phyloP scores from a whole-genome alignment of 1,140 invertebrate species.

The Meloidogyne floridensis region DNA sequence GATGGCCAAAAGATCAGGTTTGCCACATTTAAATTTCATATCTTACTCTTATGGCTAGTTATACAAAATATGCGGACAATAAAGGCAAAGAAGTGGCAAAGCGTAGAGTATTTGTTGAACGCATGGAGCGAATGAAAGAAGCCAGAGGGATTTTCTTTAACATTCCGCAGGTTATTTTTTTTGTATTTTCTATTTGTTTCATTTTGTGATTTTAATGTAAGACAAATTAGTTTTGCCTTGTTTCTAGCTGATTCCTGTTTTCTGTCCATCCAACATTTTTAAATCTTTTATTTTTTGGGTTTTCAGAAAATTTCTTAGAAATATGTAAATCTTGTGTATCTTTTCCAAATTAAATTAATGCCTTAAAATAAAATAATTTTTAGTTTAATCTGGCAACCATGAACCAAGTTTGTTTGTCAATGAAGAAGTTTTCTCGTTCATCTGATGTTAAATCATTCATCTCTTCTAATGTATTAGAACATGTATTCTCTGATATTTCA shows the following conservation, averaged over 20 bases:
- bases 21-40: background rate
- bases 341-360: too few species aligned
- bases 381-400: slow-evolving; percentile 4
- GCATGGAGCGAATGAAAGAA: slow-evolving; percentile 20
- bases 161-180: slow-evolving; percentile 15
- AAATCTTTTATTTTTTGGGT: too few species aligned
- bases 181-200: too few species aligned
- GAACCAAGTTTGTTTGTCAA: background rate
- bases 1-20: background rate
- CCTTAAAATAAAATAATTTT: background rate
- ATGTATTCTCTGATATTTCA: background rate
- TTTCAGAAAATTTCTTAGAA: too few species aligned
- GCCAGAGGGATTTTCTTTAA: slow-evolving; percentile 13
- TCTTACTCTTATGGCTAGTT: background rate
- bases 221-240: too few species aligned
- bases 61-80: slow-evolving; percentile 19
- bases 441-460: background rate
- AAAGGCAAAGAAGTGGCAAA: slow-evolving; percentile 19
- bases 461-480: background rate
- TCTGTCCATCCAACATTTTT: too few species aligned
- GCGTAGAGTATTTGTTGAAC: slow-evolving; percentile 2
- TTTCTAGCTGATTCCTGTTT: too few species aligned
- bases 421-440: background rate
- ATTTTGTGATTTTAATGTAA: too few species aligned
- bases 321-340: too few species aligned